Base-by-base conservation (phyloP, 1,140 invertebrate species). In the Apis laboriosa region DNA sequence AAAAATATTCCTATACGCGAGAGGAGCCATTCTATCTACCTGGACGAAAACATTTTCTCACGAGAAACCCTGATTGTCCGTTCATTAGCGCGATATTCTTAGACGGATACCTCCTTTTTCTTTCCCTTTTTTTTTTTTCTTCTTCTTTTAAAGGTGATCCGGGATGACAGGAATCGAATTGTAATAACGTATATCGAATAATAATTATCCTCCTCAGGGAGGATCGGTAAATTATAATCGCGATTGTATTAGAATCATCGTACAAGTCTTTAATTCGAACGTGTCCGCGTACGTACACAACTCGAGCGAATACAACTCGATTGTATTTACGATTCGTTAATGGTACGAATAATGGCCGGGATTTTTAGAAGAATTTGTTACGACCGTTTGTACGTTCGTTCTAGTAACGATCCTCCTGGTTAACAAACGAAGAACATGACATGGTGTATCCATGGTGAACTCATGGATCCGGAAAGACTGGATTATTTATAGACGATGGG, bases 271-370 rank as follows among this genome's bases (percentile, higher is more conserved):
- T 2, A 3, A 34, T 3, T 34, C 3, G 2, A 34, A 34, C 34
- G 34, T 34, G 3, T 34, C 34, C 3, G 3, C 28, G 21, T 0
- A 15, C 12, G 28, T 55, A 55, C 8, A 8, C 9, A 53, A 5
- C 2, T 3, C 9, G 56, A n/a, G 24, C 58, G 34, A 3, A 43
- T n/a, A 17, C 7, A 19, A 2, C n/a, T 49, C 60, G 17, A 60
- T 73, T 34, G 21, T 49, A n/a, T 84, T 82, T 63, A 86, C 53
- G 73, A 85, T 72, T 56, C 73, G 55, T 80, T 80, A 67, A 85
- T 51, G 55, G 60, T 60, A 77, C 66, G 21, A 34, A 61, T 84
- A 24, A 24, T 24, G 24, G 51, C 70, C 63, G n/a, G 34, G 34
- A 43, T 43, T 51, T 13, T 19, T 24, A 79, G 58, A 85, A 70